Conservation (phyloP, 1,140 invertebrate genomes). For the Calephelis virginiensis region DNA sequence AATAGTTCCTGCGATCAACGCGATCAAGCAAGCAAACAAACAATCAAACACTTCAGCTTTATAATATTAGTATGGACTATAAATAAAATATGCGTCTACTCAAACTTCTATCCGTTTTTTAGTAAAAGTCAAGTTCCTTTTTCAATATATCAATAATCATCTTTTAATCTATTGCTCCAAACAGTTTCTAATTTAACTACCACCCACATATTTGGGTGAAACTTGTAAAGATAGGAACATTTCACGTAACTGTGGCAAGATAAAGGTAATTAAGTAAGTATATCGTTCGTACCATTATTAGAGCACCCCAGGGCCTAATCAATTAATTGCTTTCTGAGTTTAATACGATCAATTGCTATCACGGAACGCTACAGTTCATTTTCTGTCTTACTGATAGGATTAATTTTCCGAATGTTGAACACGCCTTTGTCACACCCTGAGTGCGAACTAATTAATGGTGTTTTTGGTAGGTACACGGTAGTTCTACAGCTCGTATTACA, state of each 20-base stretch:
- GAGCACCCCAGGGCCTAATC: conserved; percentile 56
- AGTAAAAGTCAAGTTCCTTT: no score
- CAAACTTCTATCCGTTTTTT: no score
- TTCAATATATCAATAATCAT: no score
- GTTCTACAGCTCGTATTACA: conserved; percentile 47
- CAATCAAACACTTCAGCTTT: no score
- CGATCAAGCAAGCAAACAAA: no score
- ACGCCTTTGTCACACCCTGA: conserved; percentile 60
- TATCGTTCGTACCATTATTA: conserved; percentile 10
- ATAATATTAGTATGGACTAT: no score
- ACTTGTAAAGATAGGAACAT: background rate
- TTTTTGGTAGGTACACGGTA: conserved; percentile 53
- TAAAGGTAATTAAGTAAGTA: background rate
- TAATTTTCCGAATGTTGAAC: conserved; percentile 72
- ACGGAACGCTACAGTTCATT: conserved; percentile 40
- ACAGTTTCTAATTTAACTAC: background rate
- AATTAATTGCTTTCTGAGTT: conserved; percentile 54
- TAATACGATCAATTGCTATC: conserved; percentile 63
- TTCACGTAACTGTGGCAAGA: background rate
- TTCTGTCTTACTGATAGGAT: conserved; percentile 56
- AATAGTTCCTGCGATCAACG: no score
- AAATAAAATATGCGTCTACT: no score
- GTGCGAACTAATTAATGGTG: conserved; percentile 66
- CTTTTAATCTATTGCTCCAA: no score
- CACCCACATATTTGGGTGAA: background rate